These are phyloP conservation scores for Propithecus perrieri DNA, from an alignment of 2,797 vertebrate species.

Conservation along the genomic window DNA sequence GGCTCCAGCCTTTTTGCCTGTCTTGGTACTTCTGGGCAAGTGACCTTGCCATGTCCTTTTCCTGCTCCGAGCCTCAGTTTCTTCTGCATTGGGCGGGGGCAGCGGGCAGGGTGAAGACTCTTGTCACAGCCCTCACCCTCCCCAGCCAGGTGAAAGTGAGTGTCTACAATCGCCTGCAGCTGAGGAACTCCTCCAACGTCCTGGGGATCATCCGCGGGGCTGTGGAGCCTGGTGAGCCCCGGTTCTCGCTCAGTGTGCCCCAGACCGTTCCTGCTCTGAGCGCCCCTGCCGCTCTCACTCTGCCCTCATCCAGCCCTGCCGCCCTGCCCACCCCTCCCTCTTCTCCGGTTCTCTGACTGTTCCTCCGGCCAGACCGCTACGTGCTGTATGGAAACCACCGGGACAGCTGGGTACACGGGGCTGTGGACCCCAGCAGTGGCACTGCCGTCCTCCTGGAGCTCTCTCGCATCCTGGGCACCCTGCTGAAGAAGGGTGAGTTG, in stretches of 20 bases:
- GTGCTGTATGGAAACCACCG: slow-evolving; percentile 95
- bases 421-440: slow-evolving; percentile 94
- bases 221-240: slow-evolving; percentile 90
- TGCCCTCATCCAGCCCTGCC: neutral
- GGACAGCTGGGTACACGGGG: slow-evolving; percentile 95
- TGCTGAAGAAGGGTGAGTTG: slow-evolving; percentile 90
- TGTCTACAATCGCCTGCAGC: slow-evolving; percentile 84
- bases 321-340: neutral
- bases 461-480: slow-evolving; percentile 89
- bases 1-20: neutral
- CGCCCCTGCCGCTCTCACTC: neutral
- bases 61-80: neutral
- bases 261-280: neutral
- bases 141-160: slow-evolving; percentile 90
- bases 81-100: neutral
- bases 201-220: slow-evolving; percentile 93
- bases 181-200: slow-evolving; percentile 90
- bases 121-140: neutral
- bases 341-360: neutral
- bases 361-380: slow-evolving; percentile 88
- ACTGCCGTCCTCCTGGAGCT: slow-evolving; percentile 93
- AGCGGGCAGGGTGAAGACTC: neutral
- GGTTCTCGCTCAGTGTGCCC: accelerated
- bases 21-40: neutral
- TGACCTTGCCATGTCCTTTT: neutral